These are phyloP conservation scores for Trachelus troglodyta DNA, from an alignment of 2,888 invertebrate genomes.

Conservation along the genomic window DNA sequence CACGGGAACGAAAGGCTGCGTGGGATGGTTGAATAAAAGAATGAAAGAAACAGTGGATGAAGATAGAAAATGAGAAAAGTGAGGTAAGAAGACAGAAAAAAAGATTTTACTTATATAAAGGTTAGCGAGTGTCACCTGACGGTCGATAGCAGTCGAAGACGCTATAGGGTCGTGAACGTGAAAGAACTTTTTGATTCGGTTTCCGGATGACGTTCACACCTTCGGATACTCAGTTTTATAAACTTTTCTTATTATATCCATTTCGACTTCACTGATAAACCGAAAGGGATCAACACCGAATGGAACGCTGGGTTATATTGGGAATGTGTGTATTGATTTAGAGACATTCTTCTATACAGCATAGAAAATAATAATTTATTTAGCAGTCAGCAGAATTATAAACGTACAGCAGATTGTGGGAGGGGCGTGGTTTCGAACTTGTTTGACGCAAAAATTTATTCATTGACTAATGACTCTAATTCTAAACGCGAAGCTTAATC, in stretches of 20 bases:
- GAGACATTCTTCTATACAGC: constrained; percentile 41
- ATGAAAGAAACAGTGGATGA: not conserved
- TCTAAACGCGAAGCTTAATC: not conserved
- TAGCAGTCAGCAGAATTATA: constrained; percentile 54
- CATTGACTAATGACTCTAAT: not conserved
- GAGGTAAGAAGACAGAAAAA: not conserved
- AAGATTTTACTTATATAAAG: not conserved
- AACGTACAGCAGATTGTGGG: constrained; percentile 44
- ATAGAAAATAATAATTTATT: constrained; percentile 65
- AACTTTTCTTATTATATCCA: not conserved
- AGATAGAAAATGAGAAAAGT: not conserved
- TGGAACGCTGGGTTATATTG: not conserved
- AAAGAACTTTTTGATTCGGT: not conserved
- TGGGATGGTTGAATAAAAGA: not conserved
- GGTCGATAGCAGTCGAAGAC: not conserved
- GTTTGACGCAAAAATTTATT: not conserved
- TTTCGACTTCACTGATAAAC: not conserved
- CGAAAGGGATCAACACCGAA: not conserved
- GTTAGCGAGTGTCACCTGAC: not conserved
- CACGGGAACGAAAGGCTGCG: not conserved
- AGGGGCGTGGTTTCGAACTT: not conserved
- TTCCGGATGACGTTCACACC: not conserved
- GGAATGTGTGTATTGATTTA: not conserved
- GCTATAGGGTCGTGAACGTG: not conserved
- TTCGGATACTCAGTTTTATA: not conserved